Evolutionary conservation across 2,888 invertebrate species (phyloP).

Genomic region (Papilio protenor): DNA sequence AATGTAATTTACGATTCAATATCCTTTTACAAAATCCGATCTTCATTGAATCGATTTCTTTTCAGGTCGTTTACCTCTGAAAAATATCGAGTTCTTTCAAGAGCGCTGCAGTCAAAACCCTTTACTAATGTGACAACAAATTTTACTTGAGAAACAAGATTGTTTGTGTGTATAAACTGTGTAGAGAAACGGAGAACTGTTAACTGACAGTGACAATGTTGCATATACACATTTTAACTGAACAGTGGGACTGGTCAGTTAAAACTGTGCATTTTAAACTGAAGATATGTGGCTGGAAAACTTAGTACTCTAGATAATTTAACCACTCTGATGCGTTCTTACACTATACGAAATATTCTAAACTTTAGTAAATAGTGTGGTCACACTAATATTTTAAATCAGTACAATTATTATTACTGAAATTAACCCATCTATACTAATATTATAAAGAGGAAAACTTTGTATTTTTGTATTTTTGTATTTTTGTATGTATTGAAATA

Average conservation of each 20-base stretch:
- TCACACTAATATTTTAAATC: background rate
- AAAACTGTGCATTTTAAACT: no score
- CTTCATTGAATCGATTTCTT: background rate
- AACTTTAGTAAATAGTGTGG: background rate
- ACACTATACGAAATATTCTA: background rate
- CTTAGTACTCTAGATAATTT: background rate
- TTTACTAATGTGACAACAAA: background rate
- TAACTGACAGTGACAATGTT: no score
- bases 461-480: no score
- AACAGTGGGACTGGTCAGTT: no score
- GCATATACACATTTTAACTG: no score
- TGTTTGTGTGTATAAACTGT: background rate
- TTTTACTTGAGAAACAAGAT: background rate
- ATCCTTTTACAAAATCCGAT: background rate
- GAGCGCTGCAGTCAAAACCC: background rate
- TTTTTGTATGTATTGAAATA: no score
- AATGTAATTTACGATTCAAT: background rate
- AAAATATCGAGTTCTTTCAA: background rate
- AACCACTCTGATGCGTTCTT: background rate
- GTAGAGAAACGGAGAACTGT: background rate
- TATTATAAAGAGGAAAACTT: no score
- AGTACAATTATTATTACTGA: background rate
- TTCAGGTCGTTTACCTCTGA: slow-evolving; percentile 1
- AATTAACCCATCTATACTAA: no score
- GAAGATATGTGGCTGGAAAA: no score